Evolutionary conservation across 2,797 vertebrate species (phyloP).

Genomic region (Tarsius wallacei): DNA sequence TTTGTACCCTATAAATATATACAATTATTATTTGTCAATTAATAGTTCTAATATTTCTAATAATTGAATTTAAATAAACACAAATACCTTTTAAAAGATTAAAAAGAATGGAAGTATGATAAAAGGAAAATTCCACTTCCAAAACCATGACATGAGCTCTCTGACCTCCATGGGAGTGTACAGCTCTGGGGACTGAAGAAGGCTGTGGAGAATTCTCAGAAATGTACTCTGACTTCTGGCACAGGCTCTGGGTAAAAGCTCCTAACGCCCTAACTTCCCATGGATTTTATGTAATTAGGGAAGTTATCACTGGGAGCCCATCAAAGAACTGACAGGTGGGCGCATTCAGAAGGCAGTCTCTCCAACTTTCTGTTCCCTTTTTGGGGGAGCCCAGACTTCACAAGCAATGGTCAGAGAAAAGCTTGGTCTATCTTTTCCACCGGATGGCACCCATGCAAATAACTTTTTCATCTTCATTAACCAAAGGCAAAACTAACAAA

Average conservation of each 20-base stretch:
- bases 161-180: fast-evolving
- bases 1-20: too few relatives aligned
- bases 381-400: not conserved
- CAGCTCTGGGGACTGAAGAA: fast-evolving
- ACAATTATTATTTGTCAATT: not conserved
- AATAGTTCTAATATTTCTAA: not conserved
- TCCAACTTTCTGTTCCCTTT: too few relatives aligned
- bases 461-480: not conserved
- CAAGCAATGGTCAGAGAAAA: fast-evolving
- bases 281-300: not conserved
- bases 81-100: not conserved
- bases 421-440: not conserved
- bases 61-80: not conserved
- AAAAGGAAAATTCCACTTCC: not conserved
- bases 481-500: not conserved
- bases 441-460: not conserved
- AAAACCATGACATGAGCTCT: fast-evolving
- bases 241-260: fast-evolving
- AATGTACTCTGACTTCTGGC: not conserved
- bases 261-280: fast-evolving
- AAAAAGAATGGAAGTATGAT: not conserved
- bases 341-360: not conserved
- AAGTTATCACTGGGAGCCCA: not conserved
- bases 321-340: too few relatives aligned
- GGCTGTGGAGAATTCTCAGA: fast-evolving